Base-by-base conservation (phyloP, 1,140 invertebrate species). In the Venustaconcha ellipsiformis region DNA sequence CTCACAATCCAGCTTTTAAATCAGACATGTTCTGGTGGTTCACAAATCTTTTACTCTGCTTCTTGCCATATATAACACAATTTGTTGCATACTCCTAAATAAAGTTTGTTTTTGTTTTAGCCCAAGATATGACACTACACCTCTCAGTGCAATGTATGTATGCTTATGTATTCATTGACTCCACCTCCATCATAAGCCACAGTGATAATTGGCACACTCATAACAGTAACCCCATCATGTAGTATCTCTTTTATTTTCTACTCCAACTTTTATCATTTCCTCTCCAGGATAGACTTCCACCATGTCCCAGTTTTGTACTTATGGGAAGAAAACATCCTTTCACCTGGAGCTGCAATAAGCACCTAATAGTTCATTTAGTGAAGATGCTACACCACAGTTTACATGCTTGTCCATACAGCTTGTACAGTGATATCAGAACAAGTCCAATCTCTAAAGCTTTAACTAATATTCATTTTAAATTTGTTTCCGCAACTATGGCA, bases 61-160 rank as follows among this genome's bases (percentile, higher is more conserved):
- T 69, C 67, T 2, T 70, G 70, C 72, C 88, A 90, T 30, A 84
- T 80, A 5, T 74, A 72, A 62, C 88, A 91, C 78, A 84, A 88
- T 80, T 89, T 91, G 68, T 89, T 90, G 70, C 85, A 78, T 1
- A 89, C 77, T 6, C 79, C 86, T 13, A 88, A 66, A 75, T 82
- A 89, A 2, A 91, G 75, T 15, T 78, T 84, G 89, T 83, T 66
- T 82, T 77, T 0, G 87, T 88, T 23, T 83, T 67, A 48, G 65
- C 64, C 1, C 89, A 90, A 64, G 90, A 77, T 55, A 91, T 87
- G 1, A 80, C 79, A 23, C 74, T 48, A 73, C 70, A 15, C 82
- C 84, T 37, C 71, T 60, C n/a, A 74, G 57, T 4, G 66, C 60
- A 70, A 73, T 78, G 62, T 76, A 76, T 57, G 75, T 68, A 65